Base-by-base conservation (phyloP, 92 coral and sea anemone species). In the Pocillopora grandis region DNA sequence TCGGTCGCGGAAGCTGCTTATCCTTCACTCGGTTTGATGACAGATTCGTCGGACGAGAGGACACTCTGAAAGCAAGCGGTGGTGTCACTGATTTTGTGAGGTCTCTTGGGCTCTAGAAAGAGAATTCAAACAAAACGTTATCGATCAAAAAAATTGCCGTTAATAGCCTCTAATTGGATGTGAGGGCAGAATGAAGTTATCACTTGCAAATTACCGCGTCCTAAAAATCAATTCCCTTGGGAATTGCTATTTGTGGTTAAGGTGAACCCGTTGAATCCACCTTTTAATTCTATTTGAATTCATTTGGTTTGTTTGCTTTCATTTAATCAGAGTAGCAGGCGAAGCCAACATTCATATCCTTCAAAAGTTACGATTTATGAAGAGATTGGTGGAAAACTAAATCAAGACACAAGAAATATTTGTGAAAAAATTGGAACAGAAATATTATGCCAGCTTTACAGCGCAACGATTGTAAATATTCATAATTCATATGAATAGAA, bases 11-110 rank as follows among this genome's bases (percentile, higher is more conserved):
- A n/a, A 80, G 82, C 23, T 76, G 81, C 62, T 84, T 76, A 68
- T 76, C 77, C 37, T 77, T 67, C 55, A 69, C 35, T 12, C 71
- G 52, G n/a, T 52, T 63, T 1, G 77, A 21, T 60, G 68, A n/a
- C 48, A 71, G 83, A 77, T 75, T 58, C 63, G 93, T 77, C 57
- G 93, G 89, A 65, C 81, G 90, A 1, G 86, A 77, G 12, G 95
- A 89, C 2, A 82, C 86, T 71, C 92, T 82, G 76, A 87, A 83
- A 77, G 92, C 67, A 55, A 94, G 81, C 61, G 98, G 95, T 35
- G 93, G 95, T 58, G 95, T 93, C 56, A 93, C 76, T 18, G 93
- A 81, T 64, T 84, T 88, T 21, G 88, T 76, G 72, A 77, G 27
- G 87, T 92, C 88, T 86, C 83, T 77, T 61, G 90, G 75, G 31